Base-by-base conservation (phyloP, 2,888 invertebrate genomes). In the Ypsolopha sequella region DNA sequence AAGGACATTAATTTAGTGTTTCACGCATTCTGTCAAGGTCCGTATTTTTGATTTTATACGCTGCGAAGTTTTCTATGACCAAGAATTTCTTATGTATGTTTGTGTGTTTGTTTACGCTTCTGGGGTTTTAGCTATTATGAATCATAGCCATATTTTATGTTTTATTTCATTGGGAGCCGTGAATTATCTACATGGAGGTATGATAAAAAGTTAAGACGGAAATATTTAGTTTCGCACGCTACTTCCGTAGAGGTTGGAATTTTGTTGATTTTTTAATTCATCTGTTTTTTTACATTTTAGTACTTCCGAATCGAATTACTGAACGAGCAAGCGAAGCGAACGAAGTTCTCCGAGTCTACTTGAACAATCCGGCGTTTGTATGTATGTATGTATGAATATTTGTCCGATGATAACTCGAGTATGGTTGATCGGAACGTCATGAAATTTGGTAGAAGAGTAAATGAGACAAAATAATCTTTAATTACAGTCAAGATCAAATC, bases 1-100 rank as follows among this genome's bases (percentile, higher is more conserved):
- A 82, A 86, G 85, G 79, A 80, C 84, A 82, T 84, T 85, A 86
- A 84, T 82, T 75, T 71, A 70, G 74, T 76, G 74, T 82, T 80
- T 82, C 82, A 80, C 75, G 73, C 74, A 60, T 68, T 73, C 68
- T 74, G 75, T 76, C 75, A 75, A 73, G 74, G 74, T 75, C 80
- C 78, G 84, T 85, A 86, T 78, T 73, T 84, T 75, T 71, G 73
- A 85, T 84, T 86, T 72, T 70, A 56, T 76, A 80, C 76, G 84
- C 74, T 69, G 61, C 68, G 61, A 46, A 47, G 57, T 61, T 61
- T 60, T 68, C 61, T 71, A 68, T 76, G 70, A 67, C 72, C 70
- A 67, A 67, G 68, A 66, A 65, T 74, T 73, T 68, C 52, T 51
- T 63, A 59, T 76, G 72, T 76, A 80, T 76, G 62, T n/a, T n/a